Base-by-base conservation (phyloP, 2,113 vertebrate species). In the Turdus rufiventris region DNA sequence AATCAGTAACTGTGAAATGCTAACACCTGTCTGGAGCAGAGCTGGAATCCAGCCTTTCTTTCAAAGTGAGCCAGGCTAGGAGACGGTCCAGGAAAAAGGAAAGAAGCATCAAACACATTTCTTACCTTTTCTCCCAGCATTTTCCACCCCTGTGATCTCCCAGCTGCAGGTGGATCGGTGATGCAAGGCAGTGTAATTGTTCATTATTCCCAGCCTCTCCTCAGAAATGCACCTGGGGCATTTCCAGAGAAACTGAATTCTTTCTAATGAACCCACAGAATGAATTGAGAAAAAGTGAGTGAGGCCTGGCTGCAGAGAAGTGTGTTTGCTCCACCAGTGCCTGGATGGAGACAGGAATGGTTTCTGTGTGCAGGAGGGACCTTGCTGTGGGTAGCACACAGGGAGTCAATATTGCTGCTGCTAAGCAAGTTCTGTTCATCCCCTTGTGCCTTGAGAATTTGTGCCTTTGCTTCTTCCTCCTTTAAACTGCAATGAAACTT, bases 201-300 rank as follows among this genome's bases (percentile, higher is more conserved):
- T 76, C 47, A 43, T 40, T 67, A 40, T 24, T 68, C 24, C 43
- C 75, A 57, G 50, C 63, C 57, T 57, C 48, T 62, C 83, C 68
- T 34, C 76, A 51, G 40, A 67, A 61, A 25, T 8, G 24, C 29
- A 12, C 53, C 33, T 31, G 56, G 77, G 73, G 19, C 68, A n/a
- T 18, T 77, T 67, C 33, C 77, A 74, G 23, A 57, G 12, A 71
- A 75, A 63, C 10, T 18, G 65, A 42, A 82, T 34, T 36, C 19
- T 51, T 68, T 68, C 53, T 28, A 42, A 40, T 5, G 17, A 76
- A n/a, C 31, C 14, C 60, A 36, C 18, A 75, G n/a, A 81, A 91
- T 3, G 10, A 78, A 80, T 60, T 0, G 3, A 50, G 33, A 50
- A 24, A 0, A 1, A 2, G 12, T 2, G 38, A 94, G 48, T 1